Evolutionary conservation across 2,888 invertebrate genomes (phyloP).

Genomic region (Campoletis raptor): DNA sequence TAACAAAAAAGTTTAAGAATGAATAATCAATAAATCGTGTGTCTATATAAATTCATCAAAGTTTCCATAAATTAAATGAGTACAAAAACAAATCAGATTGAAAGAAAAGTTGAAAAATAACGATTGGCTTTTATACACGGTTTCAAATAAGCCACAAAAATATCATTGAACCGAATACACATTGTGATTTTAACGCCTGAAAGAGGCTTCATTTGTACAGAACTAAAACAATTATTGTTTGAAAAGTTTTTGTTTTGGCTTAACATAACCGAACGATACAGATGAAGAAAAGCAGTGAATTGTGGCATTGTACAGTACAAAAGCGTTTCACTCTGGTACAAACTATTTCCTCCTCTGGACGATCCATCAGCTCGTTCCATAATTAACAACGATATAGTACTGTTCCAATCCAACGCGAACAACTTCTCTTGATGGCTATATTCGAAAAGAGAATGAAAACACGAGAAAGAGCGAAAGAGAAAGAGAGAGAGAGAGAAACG

Average conservation of each 20-base stretch:
- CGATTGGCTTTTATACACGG: not conserved
- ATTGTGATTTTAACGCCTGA: not conserved
- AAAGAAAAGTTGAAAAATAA: not conserved
- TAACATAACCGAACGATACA: conserved; percentile 12
- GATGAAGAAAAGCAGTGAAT: conserved; percentile 27
- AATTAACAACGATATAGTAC: conserved; percentile 71
- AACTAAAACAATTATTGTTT: conserved; percentile 29
- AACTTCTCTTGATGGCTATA: conserved; percentile 44
- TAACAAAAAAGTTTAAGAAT: too few species aligned
- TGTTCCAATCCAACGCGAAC: conserved; percentile 30
- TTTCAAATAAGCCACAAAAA: conserved; percentile 4
- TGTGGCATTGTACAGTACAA: not conserved
- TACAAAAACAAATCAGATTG: too few species aligned
- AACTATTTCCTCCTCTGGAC: conserved; percentile 56
- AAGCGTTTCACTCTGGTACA: conserved; percentile 28
- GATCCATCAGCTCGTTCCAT: conserved; percentile 73
- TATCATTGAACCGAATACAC: not conserved
- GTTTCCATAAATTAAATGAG: too few species aligned
- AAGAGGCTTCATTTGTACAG: not conserved
- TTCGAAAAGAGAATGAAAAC: not conserved
- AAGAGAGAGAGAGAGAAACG: conserved; percentile 8
- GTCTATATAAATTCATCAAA: too few species aligned
- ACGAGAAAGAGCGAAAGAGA: conserved; percentile 17
- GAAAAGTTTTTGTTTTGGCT: conserved; percentile 7
- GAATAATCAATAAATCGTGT: too few species aligned